Conservation (phyloP, 2,888 invertebrate species). For the Acrocyrtus sp. region DNA sequence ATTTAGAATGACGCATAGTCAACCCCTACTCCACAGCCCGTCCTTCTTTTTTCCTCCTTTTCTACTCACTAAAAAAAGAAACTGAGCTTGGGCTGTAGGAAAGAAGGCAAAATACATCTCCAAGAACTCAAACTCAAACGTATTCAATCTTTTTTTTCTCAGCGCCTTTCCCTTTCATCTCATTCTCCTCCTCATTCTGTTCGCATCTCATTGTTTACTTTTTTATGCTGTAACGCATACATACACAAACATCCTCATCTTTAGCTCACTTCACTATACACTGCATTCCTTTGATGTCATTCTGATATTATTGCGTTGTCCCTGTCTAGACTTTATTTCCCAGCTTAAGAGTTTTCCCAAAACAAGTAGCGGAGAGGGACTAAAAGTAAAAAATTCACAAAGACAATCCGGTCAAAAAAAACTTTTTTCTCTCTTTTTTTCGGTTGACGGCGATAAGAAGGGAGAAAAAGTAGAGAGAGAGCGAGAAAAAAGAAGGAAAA, state of each 20-base stretch:
- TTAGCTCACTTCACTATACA: conserved; percentile 3
- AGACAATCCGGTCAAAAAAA: conserved; percentile 45
- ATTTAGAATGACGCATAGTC: conserved; percentile 42
- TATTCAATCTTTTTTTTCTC: conserved; percentile 34
- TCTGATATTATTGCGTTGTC: conserved; percentile 21
- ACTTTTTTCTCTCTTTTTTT: conserved; percentile 32
- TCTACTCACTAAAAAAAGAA: conserved; percentile 15
- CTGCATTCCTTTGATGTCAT: conserved; percentile 49
- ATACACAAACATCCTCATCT: conserved; percentile 1
- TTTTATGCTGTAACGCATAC: conserved; percentile 19
- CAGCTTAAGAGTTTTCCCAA: conserved; percentile 34
- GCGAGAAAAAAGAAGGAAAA: not conserved
- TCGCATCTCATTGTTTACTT: conserved; percentile 49
- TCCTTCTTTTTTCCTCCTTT: not conserved
- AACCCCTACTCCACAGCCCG: conserved; percentile 5
- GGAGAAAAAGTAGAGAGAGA: conserved; percentile 1
- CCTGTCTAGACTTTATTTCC: conserved; percentile 42
- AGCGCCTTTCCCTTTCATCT: conserved; percentile 24
- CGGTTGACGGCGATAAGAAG: conserved; percentile 37
- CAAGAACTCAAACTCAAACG: too few species aligned
- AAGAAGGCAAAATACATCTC: too few species aligned
- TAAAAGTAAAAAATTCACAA: conserved; percentile 50
- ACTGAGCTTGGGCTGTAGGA: too few species aligned
- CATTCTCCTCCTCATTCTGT: conserved; percentile 41
- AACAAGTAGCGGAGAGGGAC: conserved; percentile 12